Evolutionary conservation across 2,888 invertebrate species (phyloP).

Genomic region (Pyrochroa serraticornis): DNA sequence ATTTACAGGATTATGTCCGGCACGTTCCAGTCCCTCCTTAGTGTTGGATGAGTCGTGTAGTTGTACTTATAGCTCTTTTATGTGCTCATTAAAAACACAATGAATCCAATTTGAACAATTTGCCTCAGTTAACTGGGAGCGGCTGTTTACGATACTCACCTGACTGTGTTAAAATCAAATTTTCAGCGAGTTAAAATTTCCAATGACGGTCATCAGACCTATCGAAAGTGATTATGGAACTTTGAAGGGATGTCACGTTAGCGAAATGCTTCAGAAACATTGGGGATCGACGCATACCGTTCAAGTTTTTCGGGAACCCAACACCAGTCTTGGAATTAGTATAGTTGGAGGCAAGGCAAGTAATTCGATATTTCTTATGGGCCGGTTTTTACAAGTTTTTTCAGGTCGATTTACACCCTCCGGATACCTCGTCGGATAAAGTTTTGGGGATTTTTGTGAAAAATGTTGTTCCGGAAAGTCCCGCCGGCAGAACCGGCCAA

Average conservation of each 20-base stretch:
- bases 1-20: slow-evolving; percentile 3
- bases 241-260: slow-evolving; percentile 53
- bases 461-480: slow-evolving; percentile 91
- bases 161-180: slow-evolving; percentile 14
- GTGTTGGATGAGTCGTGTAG: neutral
- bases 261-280: slow-evolving; percentile 68
- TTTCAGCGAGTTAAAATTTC: slow-evolving; percentile 39
- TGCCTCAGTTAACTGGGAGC: neutral
- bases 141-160: neutral
- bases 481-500: slow-evolving; percentile 89
- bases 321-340: slow-evolving; percentile 91
- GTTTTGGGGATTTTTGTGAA: slow-evolving; percentile 98
- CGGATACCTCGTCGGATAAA: slow-evolving; percentile 64
- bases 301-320: slow-evolving; percentile 72
- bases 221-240: slow-evolving; percentile 40
- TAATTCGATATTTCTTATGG: slow-evolving; percentile 1
- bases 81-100: neutral
- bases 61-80: neutral
- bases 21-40: neutral
- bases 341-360: slow-evolving; percentile 93
- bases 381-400: slow-evolving; percentile 24
- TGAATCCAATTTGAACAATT: neutral
- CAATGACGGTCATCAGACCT: slow-evolving; percentile 48
- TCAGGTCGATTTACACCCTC: slow-evolving; percentile 77
- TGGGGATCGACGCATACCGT: slow-evolving; percentile 87